Base-by-base conservation (phyloP, 2,797 vertebrate genomes). In the Cheirogaleus major region DNA sequence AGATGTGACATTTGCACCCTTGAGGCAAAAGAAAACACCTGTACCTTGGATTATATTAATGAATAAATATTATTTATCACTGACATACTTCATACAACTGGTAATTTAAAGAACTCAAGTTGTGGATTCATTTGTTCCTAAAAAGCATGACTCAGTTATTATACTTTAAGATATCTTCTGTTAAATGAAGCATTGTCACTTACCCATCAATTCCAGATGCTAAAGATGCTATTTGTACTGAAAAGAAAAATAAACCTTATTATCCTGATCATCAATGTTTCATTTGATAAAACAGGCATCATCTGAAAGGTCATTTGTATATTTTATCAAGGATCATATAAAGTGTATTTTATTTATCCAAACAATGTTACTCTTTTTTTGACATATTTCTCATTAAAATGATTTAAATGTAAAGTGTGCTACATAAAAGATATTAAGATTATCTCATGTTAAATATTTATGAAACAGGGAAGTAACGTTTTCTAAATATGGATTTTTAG, bases 241-340 rank as follows among this genome's bases (percentile, higher is more conserved):
- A 91, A 70, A 95, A 69, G 5, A 82, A 55, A 97, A 80, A 52
- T 50, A 80, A 61, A 82, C 55, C 1, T 70, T 72, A 57, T 95
- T 41, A 38, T 45, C 9, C 14, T 81, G 10, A 87, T 92, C 23
- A 89, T 86, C 23, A 61, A n/a, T 82, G 11, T 70, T 92, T 75
- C 9, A n/a, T 80, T 93, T 78, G 50, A 93, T 38, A 82, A 78
- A 45, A 78, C 1, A 78, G 12, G 22, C 18, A 43, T 32, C 8
- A 55, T 65, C n/a, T 73, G 41, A 90, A 93, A 57, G 12, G 23
- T 17, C 69, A 89, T 80, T 35, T 94, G 2, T 63, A 23, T 18
- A 79, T 81, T 78, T 93, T 38, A 83, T 2, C 79, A 92, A 84
- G 13, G 35, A 78, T n/a, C 41, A 30, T 10, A 63, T 48, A 85